Evolutionary conservation across 2,888 invertebrate species (phyloP).

Genomic region (Parnassius smintheus): DNA sequence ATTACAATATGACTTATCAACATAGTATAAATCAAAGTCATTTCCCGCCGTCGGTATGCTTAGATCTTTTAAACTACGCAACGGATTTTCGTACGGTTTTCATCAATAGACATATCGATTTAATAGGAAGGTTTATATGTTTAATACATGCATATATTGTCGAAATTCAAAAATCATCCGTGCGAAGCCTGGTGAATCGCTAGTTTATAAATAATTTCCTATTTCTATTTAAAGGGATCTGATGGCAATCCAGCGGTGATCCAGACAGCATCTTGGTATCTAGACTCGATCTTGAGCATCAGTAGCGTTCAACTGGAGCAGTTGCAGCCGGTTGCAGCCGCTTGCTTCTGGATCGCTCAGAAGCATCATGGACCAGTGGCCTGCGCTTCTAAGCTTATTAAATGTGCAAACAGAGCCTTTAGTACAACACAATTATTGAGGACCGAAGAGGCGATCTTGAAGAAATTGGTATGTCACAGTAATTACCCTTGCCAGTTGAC

Average conservation of each 20-base stretch:
- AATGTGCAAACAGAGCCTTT: constrained; percentile 48
- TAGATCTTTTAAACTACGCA: too few relatives aligned
- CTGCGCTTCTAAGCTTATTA: constrained; percentile 46
- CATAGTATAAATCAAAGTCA: too few relatives aligned
- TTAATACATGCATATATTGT: too few relatives aligned
- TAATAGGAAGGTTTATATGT: too few relatives aligned
- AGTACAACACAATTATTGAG: constrained; percentile 37
- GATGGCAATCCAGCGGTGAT: constrained; percentile 54
- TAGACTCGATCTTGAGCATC: constrained; percentile 51
- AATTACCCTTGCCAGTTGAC: too few relatives aligned
- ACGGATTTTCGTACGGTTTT: too few relatives aligned
- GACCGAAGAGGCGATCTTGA: constrained; percentile 52
- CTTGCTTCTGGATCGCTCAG: constrained; percentile 67
- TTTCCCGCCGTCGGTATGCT: too few relatives aligned
- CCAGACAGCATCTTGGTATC: constrained; percentile 62
- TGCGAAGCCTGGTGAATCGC: too few relatives aligned
- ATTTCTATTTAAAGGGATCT: constrained; percentile 39
- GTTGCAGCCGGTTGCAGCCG: constrained; percentile 59
- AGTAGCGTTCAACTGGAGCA: constrained; percentile 43
- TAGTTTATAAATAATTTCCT: too few relatives aligned
- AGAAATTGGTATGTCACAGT: constrained; percentile 45
- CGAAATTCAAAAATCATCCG: too few relatives aligned
- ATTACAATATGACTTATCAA: too few relatives aligned
- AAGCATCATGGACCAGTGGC: constrained; percentile 52
- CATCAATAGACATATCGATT: too few relatives aligned